Evolutionary conservation across 2,797 vertebrate species (phyloP), one percentile per base, ranked within the genome.

Genomic region (Oreochromis mossambicus): DNA sequence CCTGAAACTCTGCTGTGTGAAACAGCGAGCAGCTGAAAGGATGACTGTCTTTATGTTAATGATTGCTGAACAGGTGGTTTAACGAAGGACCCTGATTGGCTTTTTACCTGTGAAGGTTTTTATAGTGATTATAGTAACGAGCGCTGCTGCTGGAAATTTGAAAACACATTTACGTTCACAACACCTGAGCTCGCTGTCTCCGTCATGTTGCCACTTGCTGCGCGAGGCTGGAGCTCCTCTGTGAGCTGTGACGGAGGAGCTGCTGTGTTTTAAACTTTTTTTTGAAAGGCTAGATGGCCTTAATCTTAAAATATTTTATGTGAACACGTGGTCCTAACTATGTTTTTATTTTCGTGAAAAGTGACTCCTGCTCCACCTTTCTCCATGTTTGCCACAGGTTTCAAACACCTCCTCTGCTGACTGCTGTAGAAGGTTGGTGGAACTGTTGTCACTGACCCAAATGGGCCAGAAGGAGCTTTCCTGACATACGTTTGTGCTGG

Each of bases 81-180:
- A 36, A 13, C n/a, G 3, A 36, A n/a, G 15, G 9, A 3, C 17
- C 3, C 0, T 68, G 36, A 68, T 24, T 43, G 63, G 36, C 36
- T 68, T 24, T 68, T 43, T 15, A 43, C 63, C 36, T 68, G 0
- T 0, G 0, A 24, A 68, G 63, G 36, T 0, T 68, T 0, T 41
- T 38, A 68, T 21, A 68, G 63, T 11, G 36, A 21, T 41, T 13
- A 15, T 2, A 41, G 38, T 68, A 3, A 68, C 2, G 2, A 43
- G n/a, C 2, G n/a, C 1, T 24, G 38, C 38, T 68, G 13, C 36
- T 41, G 63, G 7, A 38, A 14, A 66, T 36, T 34, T 61, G 9
- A 19, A 0, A 61, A 4, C 56, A 34, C 56, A 11, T n/a, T 36
- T n/a, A 34, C 32, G 10, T 38, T 63, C 19, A 63, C 19, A 12